Conservation (phyloP, 2,888 invertebrate species). For the Stenoptilia bipunctidactyla region DNA sequence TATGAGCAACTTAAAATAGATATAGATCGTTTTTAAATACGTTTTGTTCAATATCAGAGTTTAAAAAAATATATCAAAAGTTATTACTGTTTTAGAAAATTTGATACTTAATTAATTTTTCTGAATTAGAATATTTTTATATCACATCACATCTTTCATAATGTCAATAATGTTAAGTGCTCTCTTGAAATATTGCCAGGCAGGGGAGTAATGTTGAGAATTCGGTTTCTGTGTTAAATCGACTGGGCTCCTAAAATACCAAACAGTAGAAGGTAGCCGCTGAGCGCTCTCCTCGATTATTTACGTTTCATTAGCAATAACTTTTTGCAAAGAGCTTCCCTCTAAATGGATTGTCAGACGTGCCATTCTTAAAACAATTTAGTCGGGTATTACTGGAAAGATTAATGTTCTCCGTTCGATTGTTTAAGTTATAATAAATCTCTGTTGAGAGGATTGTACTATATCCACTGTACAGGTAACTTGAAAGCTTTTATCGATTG, state of each 20-base stretch:
- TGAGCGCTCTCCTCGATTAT: conserved; percentile 30
- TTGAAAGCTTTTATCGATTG: conserved; percentile 34
- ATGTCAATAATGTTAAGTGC: conserved; percentile 44
- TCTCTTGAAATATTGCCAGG: conserved; percentile 50
- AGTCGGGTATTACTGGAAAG: conserved; percentile 33
- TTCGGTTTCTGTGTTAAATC: conserved; percentile 24
- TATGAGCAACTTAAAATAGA: no score
- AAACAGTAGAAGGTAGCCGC: conserved; percentile 27
- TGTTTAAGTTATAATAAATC: conserved; percentile 45
- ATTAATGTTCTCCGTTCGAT: conserved; percentile 36
- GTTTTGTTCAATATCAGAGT: no score
- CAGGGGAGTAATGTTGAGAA: conserved; percentile 20
- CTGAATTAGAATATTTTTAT: no score
- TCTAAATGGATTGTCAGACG: conserved; percentile 43
- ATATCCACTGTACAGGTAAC: conserved; percentile 19
- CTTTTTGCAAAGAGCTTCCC: conserved; percentile 25
- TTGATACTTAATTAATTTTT: no score
- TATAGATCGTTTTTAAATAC: no score
- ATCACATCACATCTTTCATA: conserved; percentile 7
- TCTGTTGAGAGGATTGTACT: conserved; percentile 23
- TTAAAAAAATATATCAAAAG: no score
- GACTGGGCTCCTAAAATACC: conserved; percentile 25
- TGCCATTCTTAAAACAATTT: conserved; percentile 41
- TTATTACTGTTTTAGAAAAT: no score
- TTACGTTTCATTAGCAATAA: conserved; percentile 45